Evolutionary conservation across 1,140 invertebrate species (phyloP), one percentile per base, ranked within the genome.

Genomic region (Aphidius gifuensis): DNA sequence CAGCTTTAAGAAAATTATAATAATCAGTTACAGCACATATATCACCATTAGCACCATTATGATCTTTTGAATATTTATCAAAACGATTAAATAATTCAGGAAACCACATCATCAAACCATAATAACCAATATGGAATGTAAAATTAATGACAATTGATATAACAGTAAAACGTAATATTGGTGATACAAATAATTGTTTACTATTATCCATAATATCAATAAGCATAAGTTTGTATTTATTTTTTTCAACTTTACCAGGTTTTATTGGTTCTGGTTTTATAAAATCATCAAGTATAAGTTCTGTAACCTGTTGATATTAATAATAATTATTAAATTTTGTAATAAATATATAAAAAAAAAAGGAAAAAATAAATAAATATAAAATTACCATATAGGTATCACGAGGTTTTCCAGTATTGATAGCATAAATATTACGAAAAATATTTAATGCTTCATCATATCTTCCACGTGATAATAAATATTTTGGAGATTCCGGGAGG

Each of bases 401-500:
- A 61, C 85, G 83, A 32, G 84, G 82, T 63, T 87, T 87, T 42
- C 89, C 88, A 7, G 91, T 93, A 72, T 94, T 94, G 66, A 87
- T 86, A 49, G 87, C 83, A 74, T 92, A 93, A 69, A 94, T 93
- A 58, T 86, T 83, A 61, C 83, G 85, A 74, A 93, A 92, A 38
- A 93, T 90, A 68, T 88, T 85, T 42, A 94, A 77, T 0, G 92
- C 90, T 62, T 91, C 88, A 43, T 92, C 88, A 61, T 89, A 86
- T 71, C 86, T 84, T 69, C 92, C 90, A 63, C 86, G 85, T 3
- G 87, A 86, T 54, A 96, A 81, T 50, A 95, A 81, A 77, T 92
- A 96, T 77, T 95, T 95, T 2, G 94, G 93, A 67, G 92, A 95
- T 82, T 96, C 94, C n/a, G 93, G 93, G 70, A 96, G 85, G 64